Base-by-base conservation (phyloP, 2,888 invertebrate species). In the Agrochola macilenta region DNA sequence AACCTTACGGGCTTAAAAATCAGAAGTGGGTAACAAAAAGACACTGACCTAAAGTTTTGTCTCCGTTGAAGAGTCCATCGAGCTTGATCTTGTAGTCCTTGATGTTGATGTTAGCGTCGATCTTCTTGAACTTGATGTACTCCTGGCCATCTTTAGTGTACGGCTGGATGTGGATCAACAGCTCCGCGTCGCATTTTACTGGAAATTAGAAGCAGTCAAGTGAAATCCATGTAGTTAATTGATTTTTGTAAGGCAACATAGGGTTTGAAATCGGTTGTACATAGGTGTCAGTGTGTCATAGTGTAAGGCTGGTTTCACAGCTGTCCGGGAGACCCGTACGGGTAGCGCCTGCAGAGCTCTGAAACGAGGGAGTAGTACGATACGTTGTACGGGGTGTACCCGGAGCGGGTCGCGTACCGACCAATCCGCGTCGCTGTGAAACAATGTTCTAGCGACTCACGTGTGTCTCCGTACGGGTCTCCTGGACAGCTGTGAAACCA, bases 51-150 rank as follows among this genome's bases (percentile, higher is more conserved):
- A 98, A 93, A 63, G 95, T 92, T 87, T 96, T 96, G 88, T 98
- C 97, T 12, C 97, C 97, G 30, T 97, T 97, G 92, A 97, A 97
- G 23, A 97, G 95, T 72, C 97, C 97, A 0, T 97, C 97, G 0
- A 98, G 93, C 60, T 93, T 90, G 58, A 98, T 89, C 52, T 93
- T 92, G 88, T 97, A 97, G 88, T 97, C 97, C 74, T 96, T 97
- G 60, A 98, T 93, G 83, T 94, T 96, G 85, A 98, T 93, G 64
- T 96, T 94, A 49, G 97, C 94, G 23, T 96, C 95, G 35, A 96
- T 85, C n/a, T 91, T 90, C 35, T 90, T 93, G 86, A 98, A 97
- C 81, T 94, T 93, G 23, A 97, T 72, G 89, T 97, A 97, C 68
- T 97, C 95, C 4, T 90, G 91, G 7, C 97, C 97, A 5, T 95